Base-by-base conservation (phyloP, 2,888 invertebrate genomes). In the Dicyrtoma fusca region DNA sequence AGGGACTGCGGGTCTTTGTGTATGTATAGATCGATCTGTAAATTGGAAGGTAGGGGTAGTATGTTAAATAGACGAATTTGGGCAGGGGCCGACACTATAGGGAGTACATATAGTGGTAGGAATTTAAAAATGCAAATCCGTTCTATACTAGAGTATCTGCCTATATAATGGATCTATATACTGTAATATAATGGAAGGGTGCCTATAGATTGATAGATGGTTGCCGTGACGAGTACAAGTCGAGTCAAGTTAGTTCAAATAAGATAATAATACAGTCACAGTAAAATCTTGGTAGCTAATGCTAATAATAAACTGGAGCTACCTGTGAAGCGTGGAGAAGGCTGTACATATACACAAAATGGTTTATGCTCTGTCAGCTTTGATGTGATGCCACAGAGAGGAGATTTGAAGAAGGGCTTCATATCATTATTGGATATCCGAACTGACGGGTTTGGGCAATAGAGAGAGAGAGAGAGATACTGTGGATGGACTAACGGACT, bases 361-460 rank as follows among this genome's bases (percentile, higher is more conserved):
- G 63, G 69, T 69, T 72, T 73, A 62, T 73, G 72, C 72, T 74
- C 66, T 74, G 74, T 74, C 74, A 74, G 74, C 74, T 74, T 74
- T 74, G 74, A 74, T 71, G 71, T 71, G 70, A 74, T 70, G 57
- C 45, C 63, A 69, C 66, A 63, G 53, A 73, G 42, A 51, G 55
- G 34, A 51, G 34, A 53, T 25, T 17, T 11, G 49, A 53, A 69
- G 62, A 53, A 62, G 51, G 42, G 51, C 66, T 25, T 17, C 21
- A 65, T 68, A 72, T 72, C 61, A 66, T 65, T 47, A 47, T 64
- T 70, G 70, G 63, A 62, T 62, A 44, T 71, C 55, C 19, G 57
- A 71, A 26, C 57, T 17, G 44, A 59, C 61, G 34, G 61, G 23
- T 61, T 10, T 61, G 14, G 34, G 13, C n/a, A 25, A 44, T 2